Base-by-base conservation (phyloP, 2,797 vertebrate species). In the Ptychadena robeensis region DNA sequence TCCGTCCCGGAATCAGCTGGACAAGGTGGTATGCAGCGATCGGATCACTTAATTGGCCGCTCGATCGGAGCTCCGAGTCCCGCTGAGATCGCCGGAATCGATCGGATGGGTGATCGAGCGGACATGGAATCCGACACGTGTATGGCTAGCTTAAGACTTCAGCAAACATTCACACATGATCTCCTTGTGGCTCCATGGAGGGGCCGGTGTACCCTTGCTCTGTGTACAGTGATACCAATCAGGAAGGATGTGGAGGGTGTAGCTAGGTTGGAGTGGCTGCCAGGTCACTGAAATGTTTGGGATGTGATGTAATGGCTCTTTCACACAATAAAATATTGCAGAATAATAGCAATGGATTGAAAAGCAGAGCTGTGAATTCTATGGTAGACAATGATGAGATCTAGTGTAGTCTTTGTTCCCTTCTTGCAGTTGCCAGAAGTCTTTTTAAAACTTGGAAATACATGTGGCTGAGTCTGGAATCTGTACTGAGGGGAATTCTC, bases 181-280 rank as follows among this genome's bases (percentile, higher is more conserved):
- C 6, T 37, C 15, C 61, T 73, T 32, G 15, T 48, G 53, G 35
- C 64, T 40, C 53, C 27, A 2, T 14, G 28, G 34, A 74, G 74
- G 66, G 48, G 9, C 44, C 69, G 37, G 38, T 79, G 40, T 79
- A 31, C 35, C 48, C 35, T 0, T 28, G 40, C 22, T 48, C 69
- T 80, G 69, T 44, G 40, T 22, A 25, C 11, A 63, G 59, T 40
- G 64, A 79, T 73, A 61, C 44, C 28, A 38, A 11, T 25, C 76
- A 83, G 82, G 82, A 84, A 84, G 82, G 82, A 74, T 84, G 61
- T 57, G 38, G 53, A 74, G 82, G 82, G 76, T 68, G 70, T 84
- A 74, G 77, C 18, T 30, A 6, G 10, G 34, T 35, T 64, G 28
- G 32, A 35, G 34, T 11, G 44, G 69, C 64, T 74, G 76, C 77